Percentiles rank a stretch among this genome's conserved stretches.
These are phyloP conservation scores for Phragmatobia fuliginosa DNA, from an alignment of 2,888 invertebrate genomes.

Conservation along the genomic window DNA sequence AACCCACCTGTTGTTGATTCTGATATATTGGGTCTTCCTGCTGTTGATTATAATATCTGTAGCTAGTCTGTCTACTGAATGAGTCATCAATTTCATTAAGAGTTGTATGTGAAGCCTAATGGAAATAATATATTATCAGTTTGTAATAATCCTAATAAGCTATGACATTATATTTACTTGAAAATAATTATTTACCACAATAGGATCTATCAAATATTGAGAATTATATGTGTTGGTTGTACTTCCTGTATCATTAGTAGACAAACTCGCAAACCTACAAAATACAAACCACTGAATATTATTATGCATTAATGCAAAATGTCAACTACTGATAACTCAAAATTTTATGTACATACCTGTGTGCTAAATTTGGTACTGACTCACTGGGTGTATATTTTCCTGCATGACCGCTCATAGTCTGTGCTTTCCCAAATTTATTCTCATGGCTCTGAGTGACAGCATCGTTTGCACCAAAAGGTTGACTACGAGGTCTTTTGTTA, in stretches of 20 bases:
- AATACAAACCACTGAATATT: conserved; percentile 5
- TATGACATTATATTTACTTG: background rate
- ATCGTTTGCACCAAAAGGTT: conserved; percentile 76
- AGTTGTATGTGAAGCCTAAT: conserved; percentile 79
- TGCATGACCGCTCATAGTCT: conserved; percentile 92
- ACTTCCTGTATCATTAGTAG: conserved; percentile 84
- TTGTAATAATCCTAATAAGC: conserved; percentile 9
- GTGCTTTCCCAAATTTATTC: conserved; percentile 92
- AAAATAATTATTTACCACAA: conserved; percentile 65
- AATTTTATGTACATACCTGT: conserved; percentile 68
- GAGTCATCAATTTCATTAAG: conserved; percentile 83
- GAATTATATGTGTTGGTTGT: conserved; percentile 78
- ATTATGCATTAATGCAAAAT: background rate
- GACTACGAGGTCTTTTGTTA: conserved; percentile 85
- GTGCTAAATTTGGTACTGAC: conserved; percentile 84
- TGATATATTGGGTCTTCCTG: conserved; percentile 83
- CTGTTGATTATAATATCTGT: conserved; percentile 76
- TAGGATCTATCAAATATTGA: conserved; percentile 77
- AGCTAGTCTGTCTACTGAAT: conserved; percentile 81
- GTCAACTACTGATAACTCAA: background rate
- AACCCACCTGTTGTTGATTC: conserved; percentile 81
- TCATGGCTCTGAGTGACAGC: conserved; percentile 77
- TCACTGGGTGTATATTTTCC: conserved; percentile 93
- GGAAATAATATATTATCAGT: conserved; percentile 3
- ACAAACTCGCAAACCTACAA: conserved; percentile 90